A percentile compares a stretch with the other conserved stretches of the same genome.
Conservation (phyloP, 2,113 vertebrate species). For the Hypomesus transpacificus region DNA sequence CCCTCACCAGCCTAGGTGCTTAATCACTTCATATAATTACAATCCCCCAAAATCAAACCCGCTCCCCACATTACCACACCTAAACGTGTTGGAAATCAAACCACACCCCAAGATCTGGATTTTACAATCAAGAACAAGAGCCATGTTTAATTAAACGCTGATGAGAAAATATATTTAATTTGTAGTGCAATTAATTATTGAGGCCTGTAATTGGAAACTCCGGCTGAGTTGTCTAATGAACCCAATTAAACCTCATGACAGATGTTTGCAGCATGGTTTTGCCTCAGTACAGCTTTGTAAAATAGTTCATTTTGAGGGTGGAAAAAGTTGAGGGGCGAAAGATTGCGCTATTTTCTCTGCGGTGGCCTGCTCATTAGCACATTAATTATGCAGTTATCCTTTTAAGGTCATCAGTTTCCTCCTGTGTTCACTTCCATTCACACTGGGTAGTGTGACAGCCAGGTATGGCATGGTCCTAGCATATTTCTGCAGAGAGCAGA, state of each 20-base stretch:
- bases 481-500: too few species aligned
- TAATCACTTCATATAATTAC: slow-evolving; percentile 82
- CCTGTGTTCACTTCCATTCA: slow-evolving; percentile 58
- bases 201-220: slow-evolving; percentile 90
- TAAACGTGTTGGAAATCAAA: slow-evolving; percentile 85
- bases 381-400: slow-evolving; percentile 55
- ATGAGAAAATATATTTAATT: slow-evolving; percentile 99
- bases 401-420: slow-evolving; percentile 66
- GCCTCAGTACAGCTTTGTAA: slow-evolving; percentile 34
- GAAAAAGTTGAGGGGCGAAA: slow-evolving; percentile 24
- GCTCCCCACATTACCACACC: slow-evolving; percentile 70
- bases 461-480: slow-evolving; percentile 27
- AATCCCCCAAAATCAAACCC: slow-evolving; percentile 74
- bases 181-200: slow-evolving; percentile 98
- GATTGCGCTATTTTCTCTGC: slow-evolving; percentile 52
- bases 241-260: slow-evolving; percentile 94
- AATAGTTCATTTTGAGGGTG: slow-evolving; percentile 44
- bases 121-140: slow-evolving; percentile 85
- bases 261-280: slow-evolving; percentile 75
- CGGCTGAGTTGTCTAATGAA: slow-evolving; percentile 92
- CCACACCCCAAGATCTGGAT: slow-evolving; percentile 72
- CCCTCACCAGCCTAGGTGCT: slow-evolving; percentile 65
- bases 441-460: slow-evolving; percentile 43
- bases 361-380: slow-evolving; percentile 58
- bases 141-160: slow-evolving; percentile 96